A percentile compares a stretch with the other conserved stretches of the same genome.
Evolutionary conservation across 2,888 invertebrate genomes (phyloP).

Genomic region (Amiota mariae): DNA sequence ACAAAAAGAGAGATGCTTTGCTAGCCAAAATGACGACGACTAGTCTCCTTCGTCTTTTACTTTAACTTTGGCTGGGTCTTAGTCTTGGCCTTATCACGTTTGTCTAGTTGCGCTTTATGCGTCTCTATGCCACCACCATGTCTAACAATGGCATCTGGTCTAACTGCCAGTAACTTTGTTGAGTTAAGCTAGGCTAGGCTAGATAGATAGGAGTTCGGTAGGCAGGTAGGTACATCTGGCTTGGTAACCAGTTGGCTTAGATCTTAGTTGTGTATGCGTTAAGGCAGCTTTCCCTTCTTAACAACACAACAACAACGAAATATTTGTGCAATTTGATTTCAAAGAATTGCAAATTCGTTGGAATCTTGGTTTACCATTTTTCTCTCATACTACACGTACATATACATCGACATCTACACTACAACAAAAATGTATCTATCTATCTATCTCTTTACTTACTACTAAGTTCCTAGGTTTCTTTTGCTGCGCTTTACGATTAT

Average conservation of each 20-base stretch:
- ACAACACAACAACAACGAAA: slow-evolving; percentile 54
- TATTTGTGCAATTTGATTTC: slow-evolving; percentile 68
- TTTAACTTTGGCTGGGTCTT: slow-evolving; percentile 43
- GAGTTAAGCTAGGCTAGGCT: neutral
- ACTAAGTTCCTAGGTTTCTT: slow-evolving; percentile 34
- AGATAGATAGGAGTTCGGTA: neutral
- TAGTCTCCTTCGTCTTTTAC: slow-evolving; percentile 35
- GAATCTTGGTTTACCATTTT: slow-evolving; percentile 52
- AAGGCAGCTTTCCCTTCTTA: slow-evolving; percentile 49
- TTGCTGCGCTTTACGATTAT: slow-evolving; percentile 66
- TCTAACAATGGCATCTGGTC: slow-evolving; percentile 60
- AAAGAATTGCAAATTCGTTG: slow-evolving; percentile 70
- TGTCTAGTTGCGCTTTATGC: slow-evolving; percentile 6
- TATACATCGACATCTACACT: no score
- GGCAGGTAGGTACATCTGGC: neutral
- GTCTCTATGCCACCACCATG: slow-evolving; percentile 37
- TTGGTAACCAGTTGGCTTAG: slow-evolving; percentile 3
- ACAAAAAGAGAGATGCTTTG: neutral
- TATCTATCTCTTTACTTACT: no score
- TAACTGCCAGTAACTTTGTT: slow-evolving; percentile 27
- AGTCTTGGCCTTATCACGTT: slow-evolving; percentile 56
- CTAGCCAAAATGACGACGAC: slow-evolving; percentile 29
- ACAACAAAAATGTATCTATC: no score
- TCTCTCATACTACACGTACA: slow-evolving; percentile 29
- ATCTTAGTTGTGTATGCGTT: slow-evolving; percentile 2